These are phyloP conservation scores for Mungos mungo DNA, from an alignment of 2,113 vertebrate species.

Conservation along the genomic window DNA sequence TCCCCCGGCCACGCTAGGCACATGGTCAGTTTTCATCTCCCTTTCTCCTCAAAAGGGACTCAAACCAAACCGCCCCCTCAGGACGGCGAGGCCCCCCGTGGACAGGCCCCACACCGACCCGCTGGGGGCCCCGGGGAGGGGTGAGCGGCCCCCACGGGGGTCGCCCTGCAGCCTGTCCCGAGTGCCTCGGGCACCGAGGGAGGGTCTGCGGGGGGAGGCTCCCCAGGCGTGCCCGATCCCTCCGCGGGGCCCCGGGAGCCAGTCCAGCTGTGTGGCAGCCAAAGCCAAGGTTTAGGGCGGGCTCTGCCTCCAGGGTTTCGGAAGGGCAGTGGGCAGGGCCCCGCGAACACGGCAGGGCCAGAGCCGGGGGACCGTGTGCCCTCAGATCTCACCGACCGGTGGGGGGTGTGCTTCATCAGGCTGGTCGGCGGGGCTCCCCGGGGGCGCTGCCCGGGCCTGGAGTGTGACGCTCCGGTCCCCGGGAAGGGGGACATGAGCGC, in stretches of 20 bases:
- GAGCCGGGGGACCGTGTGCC: neutral
- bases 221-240: neutral
- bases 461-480: neutral
- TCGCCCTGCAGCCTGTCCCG: fast-evolving
- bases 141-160: fast-evolving
- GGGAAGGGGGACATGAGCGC: neutral
- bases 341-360: fast-evolving
- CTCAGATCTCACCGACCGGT: fast-evolving
- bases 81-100: neutral
- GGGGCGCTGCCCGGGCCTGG: neutral
- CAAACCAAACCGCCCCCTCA: slow-evolving; percentile 78
- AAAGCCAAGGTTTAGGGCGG: neutral
- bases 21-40: slow-evolving; percentile 85
- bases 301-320: fast-evolving
- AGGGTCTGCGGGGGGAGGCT: too few relatives aligned
- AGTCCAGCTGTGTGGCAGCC: fast-evolving
- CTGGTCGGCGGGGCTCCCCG: neutral
- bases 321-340: neutral
- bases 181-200: neutral
- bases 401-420: neutral
- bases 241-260: fast-evolving
- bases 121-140: neutral
- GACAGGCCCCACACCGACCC: neutral
- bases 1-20: neutral
- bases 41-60: slow-evolving; percentile 81